phyloP scores from a whole-genome alignment of 2,797 vertebrate species.

The Mus minutoides region DNA sequence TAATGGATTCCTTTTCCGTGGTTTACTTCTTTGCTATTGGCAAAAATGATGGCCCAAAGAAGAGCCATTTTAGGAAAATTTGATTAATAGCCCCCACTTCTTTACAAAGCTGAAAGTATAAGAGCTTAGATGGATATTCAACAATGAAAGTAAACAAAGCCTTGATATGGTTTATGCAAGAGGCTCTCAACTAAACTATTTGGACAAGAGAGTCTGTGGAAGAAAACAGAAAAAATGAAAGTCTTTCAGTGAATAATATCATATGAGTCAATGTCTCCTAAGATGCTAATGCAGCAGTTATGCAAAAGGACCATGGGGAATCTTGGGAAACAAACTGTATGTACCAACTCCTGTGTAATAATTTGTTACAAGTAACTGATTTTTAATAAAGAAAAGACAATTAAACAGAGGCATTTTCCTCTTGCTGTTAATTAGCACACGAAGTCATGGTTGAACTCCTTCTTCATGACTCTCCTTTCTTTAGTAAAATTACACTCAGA shows the following conservation, averaged over 20 bases:
- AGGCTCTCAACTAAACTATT: slow-evolving; percentile 66
- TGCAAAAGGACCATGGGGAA: slow-evolving; percentile 44
- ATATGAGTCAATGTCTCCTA: slow-evolving; percentile 69
- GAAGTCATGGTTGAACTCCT: slow-evolving; percentile 34
- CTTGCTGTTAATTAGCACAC: slow-evolving; percentile 41
- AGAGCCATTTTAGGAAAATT: slow-evolving; percentile 73
- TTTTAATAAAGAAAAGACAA: slow-evolving; percentile 78
- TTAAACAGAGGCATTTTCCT: slow-evolving; percentile 64
- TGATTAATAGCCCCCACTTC: slow-evolving; percentile 69
- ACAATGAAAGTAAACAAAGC: slow-evolving; percentile 65
- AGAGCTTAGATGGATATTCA: slow-evolving; percentile 68
- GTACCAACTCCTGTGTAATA: slow-evolving; percentile 47
- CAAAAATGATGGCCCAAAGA: slow-evolving; percentile 63
- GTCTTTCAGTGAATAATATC: slow-evolving; percentile 27
- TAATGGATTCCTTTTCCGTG: slow-evolving; percentile 75
- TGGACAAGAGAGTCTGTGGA: slow-evolving; percentile 67
- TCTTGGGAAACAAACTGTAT: slow-evolving; percentile 60
- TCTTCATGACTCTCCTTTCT: slow-evolving; percentile 20
- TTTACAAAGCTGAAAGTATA: slow-evolving; percentile 73
- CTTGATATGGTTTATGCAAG: slow-evolving; percentile 64
- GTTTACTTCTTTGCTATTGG: slow-evolving; percentile 64
- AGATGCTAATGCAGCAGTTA: slow-evolving; percentile 58
- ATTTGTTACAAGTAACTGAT: slow-evolving; percentile 81
- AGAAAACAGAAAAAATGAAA: slow-evolving; percentile 66
- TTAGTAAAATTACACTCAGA: slow-evolving; percentile 14